A percentile compares a stretch with the other conserved stretches of the same genome.
Conservation (phyloP, 37 sponge, comb jelly and placozoan species). For the Chondrosia reniformis region DNA sequence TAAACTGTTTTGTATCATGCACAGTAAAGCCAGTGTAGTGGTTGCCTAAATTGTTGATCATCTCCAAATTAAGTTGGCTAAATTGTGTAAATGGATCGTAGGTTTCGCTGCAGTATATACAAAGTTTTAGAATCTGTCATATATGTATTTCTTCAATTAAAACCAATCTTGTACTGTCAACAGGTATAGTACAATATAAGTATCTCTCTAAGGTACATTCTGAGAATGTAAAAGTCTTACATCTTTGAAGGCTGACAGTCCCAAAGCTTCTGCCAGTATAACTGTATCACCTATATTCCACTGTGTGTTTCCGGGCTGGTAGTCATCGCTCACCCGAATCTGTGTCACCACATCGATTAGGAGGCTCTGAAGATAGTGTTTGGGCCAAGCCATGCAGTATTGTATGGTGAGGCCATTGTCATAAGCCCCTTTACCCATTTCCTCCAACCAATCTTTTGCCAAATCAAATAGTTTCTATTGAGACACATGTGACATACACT, state of each 20-base stretch:
- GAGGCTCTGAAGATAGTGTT: constrained; percentile 55
- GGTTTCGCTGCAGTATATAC: too few species aligned
- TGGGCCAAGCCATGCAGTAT: constrained; percentile 79
- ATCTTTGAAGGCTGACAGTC: constrained; percentile 79
- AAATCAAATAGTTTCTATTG: constrained; percentile 5
- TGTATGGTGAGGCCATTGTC: constrained; percentile 63
- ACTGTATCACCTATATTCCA: constrained; percentile 77
- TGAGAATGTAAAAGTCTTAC: too few species aligned
- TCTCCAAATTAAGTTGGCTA: too few species aligned
- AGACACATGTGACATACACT: not conserved
- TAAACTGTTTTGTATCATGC: too few species aligned
- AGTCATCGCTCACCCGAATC: constrained; percentile 66
- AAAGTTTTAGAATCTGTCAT: too few species aligned
- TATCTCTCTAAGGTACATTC: too few species aligned
- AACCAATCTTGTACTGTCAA: too few species aligned
- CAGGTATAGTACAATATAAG: too few species aligned
- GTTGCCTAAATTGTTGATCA: too few species aligned
- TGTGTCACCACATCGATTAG: constrained; percentile 67
- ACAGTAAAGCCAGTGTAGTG: too few species aligned
- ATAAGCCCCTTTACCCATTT: constrained; percentile 74
- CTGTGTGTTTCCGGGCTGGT: constrained; percentile 65
- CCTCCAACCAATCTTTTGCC: constrained; percentile 47
- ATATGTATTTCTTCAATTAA: too few species aligned
- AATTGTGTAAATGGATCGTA: too few species aligned
- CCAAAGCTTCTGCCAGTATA: constrained; percentile 59